Conservation (phyloP, 2,113 vertebrate species). For the Myocastor coypus region DNA sequence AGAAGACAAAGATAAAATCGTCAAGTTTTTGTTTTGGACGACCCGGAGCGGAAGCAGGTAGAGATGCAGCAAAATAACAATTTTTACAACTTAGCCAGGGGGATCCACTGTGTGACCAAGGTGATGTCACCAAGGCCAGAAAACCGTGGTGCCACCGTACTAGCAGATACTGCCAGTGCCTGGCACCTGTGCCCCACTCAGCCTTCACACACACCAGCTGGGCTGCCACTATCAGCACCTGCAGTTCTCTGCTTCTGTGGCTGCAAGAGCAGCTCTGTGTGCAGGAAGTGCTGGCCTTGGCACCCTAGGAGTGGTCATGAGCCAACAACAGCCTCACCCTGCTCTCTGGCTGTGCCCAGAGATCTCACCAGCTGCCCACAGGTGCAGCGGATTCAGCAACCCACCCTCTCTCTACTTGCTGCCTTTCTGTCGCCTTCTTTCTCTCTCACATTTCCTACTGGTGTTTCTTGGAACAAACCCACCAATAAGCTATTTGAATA, state of each 20-base stretch:
- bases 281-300: neutral
- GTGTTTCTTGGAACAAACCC: neutral
- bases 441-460: neutral
- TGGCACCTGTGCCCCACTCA: neutral
- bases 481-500: neutral
- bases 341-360: neutral
- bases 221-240: neutral
- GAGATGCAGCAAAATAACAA: neutral
- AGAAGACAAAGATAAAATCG: neutral
- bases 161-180: neutral
- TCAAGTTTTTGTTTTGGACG: neutral
- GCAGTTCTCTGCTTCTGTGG: conserved; percentile 9
- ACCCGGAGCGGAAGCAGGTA: neutral
- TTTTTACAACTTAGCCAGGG: neutral
- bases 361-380: neutral
- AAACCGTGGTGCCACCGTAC: neutral
- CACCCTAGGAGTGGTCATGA: neutral
- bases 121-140: neutral
- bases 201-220: neutral
- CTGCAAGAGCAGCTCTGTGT: neutral
- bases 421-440: neutral
- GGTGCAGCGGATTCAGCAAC: neutral
- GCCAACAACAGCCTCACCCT: neutral
- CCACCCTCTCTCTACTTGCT: neutral
- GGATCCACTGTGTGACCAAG: neutral